phyloP scores from a whole-genome alignment of 2,888 invertebrate genomes.

The Dolomedes plantarius region DNA sequence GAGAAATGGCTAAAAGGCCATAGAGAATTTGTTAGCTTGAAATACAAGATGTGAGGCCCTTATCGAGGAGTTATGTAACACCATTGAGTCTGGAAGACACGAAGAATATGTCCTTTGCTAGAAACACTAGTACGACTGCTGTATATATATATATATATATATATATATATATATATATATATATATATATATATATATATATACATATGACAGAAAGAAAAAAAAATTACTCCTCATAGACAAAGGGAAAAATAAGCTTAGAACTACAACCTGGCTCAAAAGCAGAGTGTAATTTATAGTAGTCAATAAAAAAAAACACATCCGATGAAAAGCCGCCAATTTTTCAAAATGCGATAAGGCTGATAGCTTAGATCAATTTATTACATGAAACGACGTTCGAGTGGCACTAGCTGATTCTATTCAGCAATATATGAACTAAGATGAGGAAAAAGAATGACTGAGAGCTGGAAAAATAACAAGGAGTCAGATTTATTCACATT shows the following conservation, averaged over 20 bases:
- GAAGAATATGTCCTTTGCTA: conserved; percentile 22
- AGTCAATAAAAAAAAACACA: conserved; percentile 48
- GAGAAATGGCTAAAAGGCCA: too few relatives aligned
- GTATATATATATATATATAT: too few relatives aligned
- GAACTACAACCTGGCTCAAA: conserved; percentile 30
- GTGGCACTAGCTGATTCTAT: conserved; percentile 56
- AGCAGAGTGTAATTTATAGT: conserved; percentile 59
- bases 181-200: too few relatives aligned
- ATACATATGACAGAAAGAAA: too few relatives aligned
- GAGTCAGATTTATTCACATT: conserved; percentile 42
- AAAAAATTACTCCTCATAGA: too few relatives aligned
- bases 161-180: too few relatives aligned
- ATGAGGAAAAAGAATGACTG: conserved; percentile 29
- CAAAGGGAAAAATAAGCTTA: conserved; percentile 30
- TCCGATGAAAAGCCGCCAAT: conserved; percentile 58
- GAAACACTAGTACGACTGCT: conserved; percentile 37
- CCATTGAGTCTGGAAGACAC: conserved; percentile 5
- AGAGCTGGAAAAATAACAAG: conserved; percentile 52
- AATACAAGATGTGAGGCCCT: too few relatives aligned
- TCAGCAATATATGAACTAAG: conserved; percentile 55
- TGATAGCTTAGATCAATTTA: conserved; percentile 66
- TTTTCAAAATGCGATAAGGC: conserved; percentile 63
- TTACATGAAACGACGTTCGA: conserved; percentile 45
- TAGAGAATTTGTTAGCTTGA: too few relatives aligned
- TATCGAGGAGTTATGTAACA: not conserved